Conservation (phyloP, 2,888 invertebrate genomes). For the Oscheius onirici region DNA sequence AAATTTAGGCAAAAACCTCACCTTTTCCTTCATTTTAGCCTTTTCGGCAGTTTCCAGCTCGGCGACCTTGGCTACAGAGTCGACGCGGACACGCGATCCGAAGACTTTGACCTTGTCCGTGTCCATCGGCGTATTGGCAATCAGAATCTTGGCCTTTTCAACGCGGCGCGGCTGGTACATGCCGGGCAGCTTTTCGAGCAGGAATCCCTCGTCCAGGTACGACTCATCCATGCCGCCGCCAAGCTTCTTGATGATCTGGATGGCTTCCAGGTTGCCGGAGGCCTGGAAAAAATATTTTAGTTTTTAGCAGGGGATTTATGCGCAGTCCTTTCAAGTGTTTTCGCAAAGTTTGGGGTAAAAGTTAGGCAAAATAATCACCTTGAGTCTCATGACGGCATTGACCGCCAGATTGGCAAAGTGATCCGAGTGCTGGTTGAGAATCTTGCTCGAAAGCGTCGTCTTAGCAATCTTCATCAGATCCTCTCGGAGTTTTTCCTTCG, state of each 20-base stretch:
- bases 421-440: conserved; percentile 95
- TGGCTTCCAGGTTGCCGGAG: conserved; percentile 91
- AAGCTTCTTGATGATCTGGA: conserved; percentile 95
- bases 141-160: conserved; percentile 93
- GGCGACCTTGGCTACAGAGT: conserved; percentile 83
- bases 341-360: too few relatives aligned
- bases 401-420: conserved; percentile 94
- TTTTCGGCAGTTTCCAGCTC: conserved; percentile 97
- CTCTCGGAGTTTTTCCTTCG: conserved; percentile 79
- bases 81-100: conserved; percentile 84
- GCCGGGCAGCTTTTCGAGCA: conserved; percentile 94
- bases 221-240: conserved; percentile 93
- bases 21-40: conserved; percentile 99
- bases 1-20: conserved; percentile 5
- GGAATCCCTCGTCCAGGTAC: conserved; percentile 87
- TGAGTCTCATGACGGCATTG: conserved; percentile 90
- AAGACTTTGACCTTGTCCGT: conserved; percentile 88
- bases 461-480: conserved; percentile 95
- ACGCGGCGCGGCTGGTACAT: conserved; percentile 95
- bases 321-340: too few relatives aligned
- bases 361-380: conserved; percentile 72
- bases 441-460: conserved; percentile 97
- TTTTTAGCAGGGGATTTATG: too few relatives aligned
- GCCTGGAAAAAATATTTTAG: conserved; percentile 74
- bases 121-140: conserved; percentile 99